These are phyloP conservation scores for Galagoides demidoff DNA, from an alignment of 2,797 vertebrate species.

Conservation along the genomic window DNA sequence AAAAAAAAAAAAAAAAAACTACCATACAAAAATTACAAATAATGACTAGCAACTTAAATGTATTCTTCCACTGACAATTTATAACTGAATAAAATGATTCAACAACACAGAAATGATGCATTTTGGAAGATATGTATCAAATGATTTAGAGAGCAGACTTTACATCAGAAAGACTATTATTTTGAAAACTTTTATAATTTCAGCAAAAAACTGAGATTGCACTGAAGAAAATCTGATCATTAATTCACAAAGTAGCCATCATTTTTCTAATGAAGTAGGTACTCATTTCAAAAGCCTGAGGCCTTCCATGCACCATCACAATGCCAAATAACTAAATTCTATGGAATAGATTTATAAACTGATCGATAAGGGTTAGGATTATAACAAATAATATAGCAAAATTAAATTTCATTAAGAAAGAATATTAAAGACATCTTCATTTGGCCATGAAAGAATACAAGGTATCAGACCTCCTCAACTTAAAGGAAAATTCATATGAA, in stretches of 20 bases:
- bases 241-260: neutral
- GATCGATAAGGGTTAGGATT: neutral
- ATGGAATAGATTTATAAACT: neutral
- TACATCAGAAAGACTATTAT: neutral
- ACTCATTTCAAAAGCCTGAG: slow-evolving; percentile 8
- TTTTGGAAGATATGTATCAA: neutral
- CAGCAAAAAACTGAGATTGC: neutral
- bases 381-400: slow-evolving; percentile 12
- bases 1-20: too few relatives aligned
- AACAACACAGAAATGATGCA: slow-evolving; percentile 18
- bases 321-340: slow-evolving; percentile 41
- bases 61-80: neutral
- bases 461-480: neutral
- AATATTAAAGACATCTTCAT: neutral
- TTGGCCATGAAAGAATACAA: neutral
- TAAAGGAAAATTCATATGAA: neutral
- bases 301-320: neutral
- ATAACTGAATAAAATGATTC: slow-evolving; percentile 48
- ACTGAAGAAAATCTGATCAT: neutral
- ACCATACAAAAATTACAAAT: neutral
- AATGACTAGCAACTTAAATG: neutral
- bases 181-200: slow-evolving; percentile 20
- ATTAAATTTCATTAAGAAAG: slow-evolving; percentile 44
- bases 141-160: slow-evolving; percentile 13
- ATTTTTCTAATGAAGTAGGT: neutral